Conservation (phyloP, 2,888 invertebrate species). For the Cataglyphis cursor region DNA sequence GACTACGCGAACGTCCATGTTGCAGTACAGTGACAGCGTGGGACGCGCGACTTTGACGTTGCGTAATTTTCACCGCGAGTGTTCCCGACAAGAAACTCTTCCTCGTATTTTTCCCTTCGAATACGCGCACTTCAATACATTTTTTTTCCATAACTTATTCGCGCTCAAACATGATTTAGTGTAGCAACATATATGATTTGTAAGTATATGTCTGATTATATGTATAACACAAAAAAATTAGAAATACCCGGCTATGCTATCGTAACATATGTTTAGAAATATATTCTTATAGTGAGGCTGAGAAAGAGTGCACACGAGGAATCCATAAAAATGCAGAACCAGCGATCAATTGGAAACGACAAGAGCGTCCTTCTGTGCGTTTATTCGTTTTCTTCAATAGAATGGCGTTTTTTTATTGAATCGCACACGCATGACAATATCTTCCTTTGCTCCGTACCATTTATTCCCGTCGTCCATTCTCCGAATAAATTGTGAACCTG, state of each 20-base stretch:
- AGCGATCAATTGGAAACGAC: not conserved
- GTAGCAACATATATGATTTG: conserved; percentile 19
- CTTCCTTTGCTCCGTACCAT: not conserved
- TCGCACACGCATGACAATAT: not conserved
- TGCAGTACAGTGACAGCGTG: conserved; percentile 58
- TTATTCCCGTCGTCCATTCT: conserved; percentile 35
- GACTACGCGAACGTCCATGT: conserved; percentile 42
- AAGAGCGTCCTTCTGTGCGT: not conserved
- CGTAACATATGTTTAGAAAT: conserved; percentile 26
- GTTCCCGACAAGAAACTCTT: conserved; percentile 49
- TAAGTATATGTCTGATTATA: conserved; percentile 4
- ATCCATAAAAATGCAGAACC: conserved; percentile 27
- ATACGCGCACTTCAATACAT: conserved; percentile 13
- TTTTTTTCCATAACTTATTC: conserved; percentile 53
- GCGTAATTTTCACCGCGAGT: conserved; percentile 55
- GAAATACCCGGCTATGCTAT: not conserved
- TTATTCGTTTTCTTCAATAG: conserved; percentile 22
- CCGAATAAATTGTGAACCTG: conserved; percentile 56
- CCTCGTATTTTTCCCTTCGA: conserved; percentile 43
- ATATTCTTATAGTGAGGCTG: conserved; percentile 17
- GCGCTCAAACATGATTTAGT: conserved; percentile 37
- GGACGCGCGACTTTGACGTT: conserved; percentile 60
- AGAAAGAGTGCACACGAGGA: not conserved
- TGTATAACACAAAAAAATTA: not conserved
- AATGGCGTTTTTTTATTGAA: not conserved